Percentiles rank a stretch among this genome's conserved stretches.
These are phyloP conservation scores for Eupithecia dodoneata DNA, from an alignment of 2,888 invertebrate genomes.

Conservation along the genomic window DNA sequence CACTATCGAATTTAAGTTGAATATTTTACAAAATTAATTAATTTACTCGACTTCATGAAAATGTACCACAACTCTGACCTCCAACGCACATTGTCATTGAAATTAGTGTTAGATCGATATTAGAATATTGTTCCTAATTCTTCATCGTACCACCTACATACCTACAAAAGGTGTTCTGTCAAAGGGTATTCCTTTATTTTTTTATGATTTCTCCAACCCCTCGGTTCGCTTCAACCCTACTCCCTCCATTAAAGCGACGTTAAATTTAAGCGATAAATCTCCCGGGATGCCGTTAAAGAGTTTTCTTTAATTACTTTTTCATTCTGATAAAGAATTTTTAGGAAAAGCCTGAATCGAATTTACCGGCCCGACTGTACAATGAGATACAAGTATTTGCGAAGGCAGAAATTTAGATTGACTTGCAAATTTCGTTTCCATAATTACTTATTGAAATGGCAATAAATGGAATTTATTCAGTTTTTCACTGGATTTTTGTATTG, in stretches of 20 bases:
- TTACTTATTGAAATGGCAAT: constrained; percentile 13
- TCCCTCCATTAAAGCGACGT: constrained; percentile 41
- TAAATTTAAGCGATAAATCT: constrained; percentile 49
- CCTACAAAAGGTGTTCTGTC: background rate
- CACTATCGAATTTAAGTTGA: background rate
- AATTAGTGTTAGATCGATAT: background rate
- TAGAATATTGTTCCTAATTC: background rate
- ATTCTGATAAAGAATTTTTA: constrained; percentile 46
- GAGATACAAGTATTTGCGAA: constrained; percentile 20
- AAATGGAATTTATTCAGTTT: constrained; percentile 8
- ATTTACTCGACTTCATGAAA: background rate
- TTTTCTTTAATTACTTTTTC: constrained; percentile 50
- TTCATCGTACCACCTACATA: background rate
- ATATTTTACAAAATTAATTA: background rate
- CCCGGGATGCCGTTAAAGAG: constrained; percentile 45
- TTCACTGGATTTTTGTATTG: background rate
- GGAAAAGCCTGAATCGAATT: constrained; percentile 37
- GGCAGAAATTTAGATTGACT: constrained; percentile 21
- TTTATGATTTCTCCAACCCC: constrained; percentile 5
- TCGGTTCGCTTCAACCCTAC: constrained; percentile 21
- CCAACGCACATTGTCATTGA: background rate
- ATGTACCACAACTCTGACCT: background rate
- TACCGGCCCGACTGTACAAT: constrained; percentile 25
- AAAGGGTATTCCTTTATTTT: background rate
- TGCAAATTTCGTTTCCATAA: constrained; percentile 14